Percentiles rank a stretch among this genome's conserved stretches.
Conservation (phyloP, 2,888 invertebrate species). For the Unio delphinus region DNA sequence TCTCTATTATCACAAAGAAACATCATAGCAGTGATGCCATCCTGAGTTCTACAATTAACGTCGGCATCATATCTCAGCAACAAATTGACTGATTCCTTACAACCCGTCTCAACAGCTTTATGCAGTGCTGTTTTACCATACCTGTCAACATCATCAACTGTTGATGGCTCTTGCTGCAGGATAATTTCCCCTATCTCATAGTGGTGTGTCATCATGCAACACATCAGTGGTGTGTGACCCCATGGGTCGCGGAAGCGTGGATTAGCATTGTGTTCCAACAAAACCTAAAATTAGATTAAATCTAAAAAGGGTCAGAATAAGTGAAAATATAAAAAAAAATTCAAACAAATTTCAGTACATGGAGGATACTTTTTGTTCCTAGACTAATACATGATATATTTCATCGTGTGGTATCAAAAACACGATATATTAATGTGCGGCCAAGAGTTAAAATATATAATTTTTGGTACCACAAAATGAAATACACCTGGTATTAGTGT, state of each 20-base stretch:
- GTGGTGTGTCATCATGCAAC: conserved; percentile 51
- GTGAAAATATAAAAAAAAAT: not conserved
- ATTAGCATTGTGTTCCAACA: conserved; percentile 52
- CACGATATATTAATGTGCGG: too few species aligned
- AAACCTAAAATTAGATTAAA: conserved; percentile 15
- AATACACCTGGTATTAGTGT: too few species aligned
- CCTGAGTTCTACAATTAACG: conserved; percentile 43
- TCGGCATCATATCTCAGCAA: conserved; percentile 49
- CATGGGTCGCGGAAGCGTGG: conserved; percentile 58
- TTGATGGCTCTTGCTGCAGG: conserved; percentile 28
- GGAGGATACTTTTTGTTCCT: too few species aligned
- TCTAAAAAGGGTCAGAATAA: not conserved
- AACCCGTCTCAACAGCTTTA: conserved; percentile 50
- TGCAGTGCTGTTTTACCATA: conserved; percentile 58
- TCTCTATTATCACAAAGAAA: conserved; percentile 29
- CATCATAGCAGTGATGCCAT: conserved; percentile 58
- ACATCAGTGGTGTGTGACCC: conserved; percentile 66
- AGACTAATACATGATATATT: not conserved
- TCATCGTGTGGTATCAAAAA: not conserved
- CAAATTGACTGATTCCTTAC: conserved; percentile 38
- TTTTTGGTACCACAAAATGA: too few species aligned
- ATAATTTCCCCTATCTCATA: conserved; percentile 51
- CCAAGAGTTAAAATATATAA: too few species aligned
- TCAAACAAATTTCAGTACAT: not conserved
- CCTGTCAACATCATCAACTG: conserved; percentile 47